These are phyloP conservation scores for Cephus runcator DNA, from an alignment of 2,888 invertebrate genomes.

Conservation along the genomic window DNA sequence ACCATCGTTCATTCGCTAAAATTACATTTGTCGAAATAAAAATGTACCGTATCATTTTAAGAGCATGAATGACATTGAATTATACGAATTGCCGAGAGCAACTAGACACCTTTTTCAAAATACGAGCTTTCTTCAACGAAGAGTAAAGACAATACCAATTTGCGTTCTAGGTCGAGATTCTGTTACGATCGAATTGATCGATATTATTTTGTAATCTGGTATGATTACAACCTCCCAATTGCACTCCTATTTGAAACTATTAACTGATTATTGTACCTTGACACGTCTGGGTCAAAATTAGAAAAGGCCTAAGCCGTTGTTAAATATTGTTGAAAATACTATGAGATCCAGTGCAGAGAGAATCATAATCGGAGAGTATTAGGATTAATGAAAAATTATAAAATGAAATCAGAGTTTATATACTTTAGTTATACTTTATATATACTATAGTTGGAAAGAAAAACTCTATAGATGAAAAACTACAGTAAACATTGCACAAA, in stretches of 20 bases:
- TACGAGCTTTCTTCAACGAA: slow-evolving; percentile 25
- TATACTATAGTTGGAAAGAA: slow-evolving; percentile 36
- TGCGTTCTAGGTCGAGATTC: slow-evolving; percentile 28
- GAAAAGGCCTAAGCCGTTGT: slow-evolving; percentile 61
- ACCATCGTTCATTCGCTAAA: neutral
- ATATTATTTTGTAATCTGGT: slow-evolving; percentile 24
- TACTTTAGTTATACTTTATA: slow-evolving; percentile 60
- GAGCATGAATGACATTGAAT: neutral
- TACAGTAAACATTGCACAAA: slow-evolving; percentile 56
- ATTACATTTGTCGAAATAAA: neutral
- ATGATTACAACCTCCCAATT: slow-evolving; percentile 26
- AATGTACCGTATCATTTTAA: neutral
- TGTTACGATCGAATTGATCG: neutral
- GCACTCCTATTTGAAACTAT: neutral
- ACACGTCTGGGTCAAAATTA: slow-evolving; percentile 40
- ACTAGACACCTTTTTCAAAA: neutral
- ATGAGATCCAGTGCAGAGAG: slow-evolving; percentile 36
- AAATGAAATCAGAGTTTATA: slow-evolving; percentile 60
- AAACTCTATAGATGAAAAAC: slow-evolving; percentile 40
- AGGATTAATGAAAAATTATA: slow-evolving; percentile 55
- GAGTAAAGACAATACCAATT: slow-evolving; percentile 35
- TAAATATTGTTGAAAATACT: slow-evolving; percentile 57
- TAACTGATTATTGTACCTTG: slow-evolving; percentile 51
- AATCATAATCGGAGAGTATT: slow-evolving; percentile 56
- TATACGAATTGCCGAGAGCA: neutral